These are phyloP conservation scores for Phylloscopus trochilus DNA, from an alignment of 2,113 vertebrate species.

Conservation along the genomic window DNA sequence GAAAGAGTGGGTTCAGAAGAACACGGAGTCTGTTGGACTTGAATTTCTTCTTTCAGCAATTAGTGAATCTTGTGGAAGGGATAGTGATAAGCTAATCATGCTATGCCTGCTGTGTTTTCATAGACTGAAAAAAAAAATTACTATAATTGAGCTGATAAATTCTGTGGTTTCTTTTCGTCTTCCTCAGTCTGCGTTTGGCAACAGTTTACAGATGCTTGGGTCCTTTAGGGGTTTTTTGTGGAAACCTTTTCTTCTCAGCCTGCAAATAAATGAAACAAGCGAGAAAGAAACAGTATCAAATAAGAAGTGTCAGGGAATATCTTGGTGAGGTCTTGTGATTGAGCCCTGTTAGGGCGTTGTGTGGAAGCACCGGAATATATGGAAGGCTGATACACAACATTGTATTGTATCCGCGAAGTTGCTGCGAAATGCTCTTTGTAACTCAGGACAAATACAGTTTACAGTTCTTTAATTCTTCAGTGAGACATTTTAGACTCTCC, in stretches of 20 bases:
- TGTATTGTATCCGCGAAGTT: neutral
- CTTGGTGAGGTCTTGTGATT: neutral
- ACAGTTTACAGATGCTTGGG: neutral
- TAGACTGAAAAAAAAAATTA: neutral
- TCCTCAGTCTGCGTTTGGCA: neutral
- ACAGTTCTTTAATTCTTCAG: neutral
- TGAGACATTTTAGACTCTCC: neutral
- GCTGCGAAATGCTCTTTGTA: neutral
- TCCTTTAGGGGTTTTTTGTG: neutral
- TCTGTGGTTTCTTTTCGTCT: neutral
- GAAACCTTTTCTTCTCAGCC: neutral
- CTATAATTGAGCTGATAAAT: conserved; percentile 41
- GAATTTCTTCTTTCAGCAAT: neutral
- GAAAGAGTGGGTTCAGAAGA: neutral
- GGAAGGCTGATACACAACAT: neutral
- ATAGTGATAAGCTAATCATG: conserved; percentile 40
- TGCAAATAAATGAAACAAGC: neutral
- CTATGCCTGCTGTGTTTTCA: neutral
- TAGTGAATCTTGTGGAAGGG: conserved; percentile 16
- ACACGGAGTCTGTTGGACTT: neutral
- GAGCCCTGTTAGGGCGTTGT: neutral
- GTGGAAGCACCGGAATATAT: accelerated
- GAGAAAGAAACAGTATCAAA: neutral
- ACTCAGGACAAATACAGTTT: neutral
- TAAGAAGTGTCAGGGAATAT: neutral